Evolutionary conservation across 2,888 invertebrate species (phyloP).

Genomic region (Chrysolina americana): DNA sequence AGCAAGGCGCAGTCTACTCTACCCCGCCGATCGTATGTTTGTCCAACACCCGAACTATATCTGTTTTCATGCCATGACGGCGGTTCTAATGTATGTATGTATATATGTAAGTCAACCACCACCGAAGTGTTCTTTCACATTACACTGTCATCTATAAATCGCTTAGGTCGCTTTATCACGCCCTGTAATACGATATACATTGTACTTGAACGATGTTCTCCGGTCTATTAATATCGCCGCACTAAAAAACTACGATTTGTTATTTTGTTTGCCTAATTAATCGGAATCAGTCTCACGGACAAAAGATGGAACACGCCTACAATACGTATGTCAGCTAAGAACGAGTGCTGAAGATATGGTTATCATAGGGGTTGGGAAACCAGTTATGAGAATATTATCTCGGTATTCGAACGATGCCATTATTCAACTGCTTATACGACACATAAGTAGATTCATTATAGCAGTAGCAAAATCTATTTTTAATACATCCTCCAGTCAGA

Average conservation of each 20-base stretch:
- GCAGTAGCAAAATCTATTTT: too few relatives aligned
- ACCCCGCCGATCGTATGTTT: neutral
- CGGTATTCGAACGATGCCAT: neutral
- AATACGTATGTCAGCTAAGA: neutral
- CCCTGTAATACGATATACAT: constrained; percentile 19
- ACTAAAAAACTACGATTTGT: constrained; percentile 22
- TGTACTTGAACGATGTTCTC: constrained; percentile 7
- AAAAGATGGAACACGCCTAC: constrained; percentile 18
- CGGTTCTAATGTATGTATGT: neutral
- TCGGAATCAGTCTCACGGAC: constrained; percentile 20
- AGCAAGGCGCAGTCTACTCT: neutral
- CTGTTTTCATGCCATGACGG: constrained; percentile 3
- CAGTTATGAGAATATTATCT: constrained; percentile 12
- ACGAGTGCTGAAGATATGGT: constrained; percentile 13
- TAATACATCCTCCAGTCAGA: too few relatives aligned
- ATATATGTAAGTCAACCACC: constrained; percentile 16
- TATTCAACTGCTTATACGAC: too few relatives aligned
- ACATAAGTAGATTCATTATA: too few relatives aligned
- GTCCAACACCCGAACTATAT: constrained; percentile 2
- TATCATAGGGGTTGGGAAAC: constrained; percentile 22
- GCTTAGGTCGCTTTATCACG: constrained; percentile 4
- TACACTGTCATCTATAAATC: constrained; percentile 22
- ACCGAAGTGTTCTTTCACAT: constrained; percentile 13
- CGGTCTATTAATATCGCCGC: constrained; percentile 16
- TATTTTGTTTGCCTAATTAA: constrained; percentile 16